Conservation (phyloP, 1,140 invertebrate species). For the Drosophila tani region DNA sequence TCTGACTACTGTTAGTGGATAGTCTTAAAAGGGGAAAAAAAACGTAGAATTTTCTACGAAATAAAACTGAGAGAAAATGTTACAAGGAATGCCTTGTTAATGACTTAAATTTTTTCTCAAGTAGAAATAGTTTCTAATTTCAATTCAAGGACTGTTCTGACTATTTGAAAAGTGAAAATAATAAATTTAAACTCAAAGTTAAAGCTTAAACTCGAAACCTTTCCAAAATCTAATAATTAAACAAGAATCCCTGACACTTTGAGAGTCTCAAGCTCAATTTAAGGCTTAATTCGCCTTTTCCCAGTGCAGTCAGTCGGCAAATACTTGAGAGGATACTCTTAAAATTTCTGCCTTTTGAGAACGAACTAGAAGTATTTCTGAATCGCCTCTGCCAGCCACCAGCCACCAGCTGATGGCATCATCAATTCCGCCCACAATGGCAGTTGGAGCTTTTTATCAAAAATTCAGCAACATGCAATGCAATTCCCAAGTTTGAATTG, state of each 20-base stretch:
- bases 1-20: slow-evolving; percentile 23
- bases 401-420: slow-evolving; percentile 27
- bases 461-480: slow-evolving; percentile 71
- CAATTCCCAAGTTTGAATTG: slow-evolving; percentile 79
- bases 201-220: too few relatives aligned
- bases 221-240: neutral
- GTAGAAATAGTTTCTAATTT: neutral
- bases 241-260: neutral
- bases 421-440: slow-evolving; percentile 43
- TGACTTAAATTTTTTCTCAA: too few relatives aligned
- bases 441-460: slow-evolving; percentile 45
- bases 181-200: too few relatives aligned
- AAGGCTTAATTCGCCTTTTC: neutral
- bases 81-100: neutral
- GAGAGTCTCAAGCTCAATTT: neutral
- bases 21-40: slow-evolving; percentile 5
- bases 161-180: too few relatives aligned
- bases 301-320: slow-evolving; percentile 6
- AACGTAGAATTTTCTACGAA: neutral
- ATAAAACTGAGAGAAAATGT: neutral
- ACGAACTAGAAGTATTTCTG: slow-evolving; percentile 8
- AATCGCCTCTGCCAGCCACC: slow-evolving; percentile 6
- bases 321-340: slow-evolving; percentile 5
- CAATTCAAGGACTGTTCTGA: neutral
- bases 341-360: slow-evolving; percentile 7